Evolutionary conservation across 2,113 vertebrate species (phyloP).

Genomic region (Tringa solitaria): DNA sequence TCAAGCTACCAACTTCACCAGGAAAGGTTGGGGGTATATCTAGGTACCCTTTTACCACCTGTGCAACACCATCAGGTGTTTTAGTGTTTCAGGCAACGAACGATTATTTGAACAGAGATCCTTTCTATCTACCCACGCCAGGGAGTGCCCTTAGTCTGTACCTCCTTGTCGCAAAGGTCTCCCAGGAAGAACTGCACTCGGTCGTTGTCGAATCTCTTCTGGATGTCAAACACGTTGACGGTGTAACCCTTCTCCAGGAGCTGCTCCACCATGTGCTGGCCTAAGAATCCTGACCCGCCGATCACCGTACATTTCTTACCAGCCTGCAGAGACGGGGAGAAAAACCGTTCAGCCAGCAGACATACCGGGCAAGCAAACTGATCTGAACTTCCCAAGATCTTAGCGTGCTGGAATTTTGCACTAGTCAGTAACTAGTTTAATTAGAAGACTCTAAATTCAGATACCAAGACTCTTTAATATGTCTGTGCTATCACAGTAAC

Average conservation of each 20-base stretch:
- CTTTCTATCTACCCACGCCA: neutral
- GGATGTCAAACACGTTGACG: conserved; percentile 92
- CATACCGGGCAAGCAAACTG: accelerated
- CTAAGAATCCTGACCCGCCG: conserved; percentile 92
- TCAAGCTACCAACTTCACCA: neutral
- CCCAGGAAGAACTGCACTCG: conserved; percentile 86
- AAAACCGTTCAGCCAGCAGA: neutral
- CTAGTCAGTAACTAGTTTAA: neutral
- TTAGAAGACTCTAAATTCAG: neutral
- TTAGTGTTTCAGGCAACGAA: neutral
- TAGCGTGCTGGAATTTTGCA: neutral
- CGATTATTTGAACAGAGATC: neutral
- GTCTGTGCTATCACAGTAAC: neutral
- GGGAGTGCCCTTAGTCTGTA: neutral
- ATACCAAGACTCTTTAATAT: neutral
- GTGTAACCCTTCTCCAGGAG: conserved; percentile 84
- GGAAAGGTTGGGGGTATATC: neutral
- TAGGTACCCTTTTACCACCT: neutral
- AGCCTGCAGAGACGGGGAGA: conserved; percentile 68
- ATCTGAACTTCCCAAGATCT: neutral
- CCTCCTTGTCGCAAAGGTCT: conserved; percentile 90
- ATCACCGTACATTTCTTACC: conserved; percentile 86
- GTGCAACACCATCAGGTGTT: neutral
- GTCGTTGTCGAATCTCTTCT: conserved; percentile 78
- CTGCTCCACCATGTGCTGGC: conserved; percentile 90